A percentile compares a stretch with the other conserved stretches of the same genome.
These are phyloP conservation scores for Hypotaenidia okinawae DNA, from an alignment of 2,797 vertebrate species.

Conservation along the genomic window DNA sequence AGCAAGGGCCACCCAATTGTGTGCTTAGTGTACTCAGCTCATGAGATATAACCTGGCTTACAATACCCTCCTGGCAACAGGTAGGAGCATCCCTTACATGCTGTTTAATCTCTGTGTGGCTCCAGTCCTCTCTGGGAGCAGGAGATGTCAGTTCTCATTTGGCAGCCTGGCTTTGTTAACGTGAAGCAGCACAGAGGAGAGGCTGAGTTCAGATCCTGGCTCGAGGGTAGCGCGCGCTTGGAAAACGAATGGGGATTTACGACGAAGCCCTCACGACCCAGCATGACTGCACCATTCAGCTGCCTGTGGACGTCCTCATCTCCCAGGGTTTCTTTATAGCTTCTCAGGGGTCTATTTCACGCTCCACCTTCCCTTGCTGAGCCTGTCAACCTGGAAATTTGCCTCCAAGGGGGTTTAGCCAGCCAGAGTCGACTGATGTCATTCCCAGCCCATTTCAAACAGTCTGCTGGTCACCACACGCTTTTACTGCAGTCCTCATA, in stretches of 20 bases:
- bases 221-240: background rate
- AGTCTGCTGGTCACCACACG: background rate
- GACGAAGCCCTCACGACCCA: background rate
- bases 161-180: background rate
- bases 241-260: background rate
- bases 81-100: background rate
- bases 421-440: background rate
- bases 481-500: background rate
- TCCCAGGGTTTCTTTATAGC: background rate
- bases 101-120: background rate
- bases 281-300: background rate
- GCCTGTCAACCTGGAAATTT: conserved; percentile 2
- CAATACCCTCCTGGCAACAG: background rate
- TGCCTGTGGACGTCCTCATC: background rate
- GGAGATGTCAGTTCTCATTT: background rate
- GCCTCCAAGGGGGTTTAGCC: background rate
- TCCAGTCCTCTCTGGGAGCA: background rate
- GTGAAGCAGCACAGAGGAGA: background rate
- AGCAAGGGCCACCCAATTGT: background rate
- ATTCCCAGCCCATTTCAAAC: background rate
- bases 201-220: no score
- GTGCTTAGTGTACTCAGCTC: background rate
- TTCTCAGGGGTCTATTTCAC: background rate
- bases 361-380: background rate
- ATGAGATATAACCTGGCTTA: background rate